These are phyloP conservation scores for Xiphorhynchus erythropygius DNA, from an alignment of 2,797 vertebrate species.

Conservation along the genomic window DNA sequence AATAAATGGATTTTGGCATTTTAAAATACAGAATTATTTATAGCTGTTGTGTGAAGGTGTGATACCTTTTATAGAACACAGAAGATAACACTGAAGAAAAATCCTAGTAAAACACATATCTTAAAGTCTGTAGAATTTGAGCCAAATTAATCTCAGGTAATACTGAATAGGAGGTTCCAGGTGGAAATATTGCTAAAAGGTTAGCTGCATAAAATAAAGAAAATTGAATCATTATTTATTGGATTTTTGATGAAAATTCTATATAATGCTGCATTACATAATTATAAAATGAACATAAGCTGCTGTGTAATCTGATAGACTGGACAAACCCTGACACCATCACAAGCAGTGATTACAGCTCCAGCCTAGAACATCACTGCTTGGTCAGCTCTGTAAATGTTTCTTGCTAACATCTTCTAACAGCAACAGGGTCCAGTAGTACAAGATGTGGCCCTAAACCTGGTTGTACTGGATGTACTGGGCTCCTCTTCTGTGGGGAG, in stretches of 20 bases:
- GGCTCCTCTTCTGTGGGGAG: background rate
- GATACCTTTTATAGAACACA: background rate
- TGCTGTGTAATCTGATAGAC: constrained; percentile 21
- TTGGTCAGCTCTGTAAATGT: constrained; percentile 22
- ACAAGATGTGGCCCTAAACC: background rate
- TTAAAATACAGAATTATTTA: background rate
- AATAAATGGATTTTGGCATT: background rate
- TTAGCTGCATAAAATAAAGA: background rate
- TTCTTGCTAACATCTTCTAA: background rate
- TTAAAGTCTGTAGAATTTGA: background rate
- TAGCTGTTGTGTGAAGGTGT: background rate
- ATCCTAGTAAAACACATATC: constrained; percentile 12
- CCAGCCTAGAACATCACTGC: background rate
- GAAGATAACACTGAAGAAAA: background rate
- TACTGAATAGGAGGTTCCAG: background rate
- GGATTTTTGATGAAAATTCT: constrained; percentile 1
- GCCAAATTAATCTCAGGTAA: background rate
- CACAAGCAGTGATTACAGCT: background rate
- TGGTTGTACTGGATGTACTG: background rate
- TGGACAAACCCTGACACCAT: background rate
- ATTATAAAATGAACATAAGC: background rate
- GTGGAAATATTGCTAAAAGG: background rate
- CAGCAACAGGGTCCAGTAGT: background rate
- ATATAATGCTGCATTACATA: background rate
- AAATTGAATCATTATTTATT: background rate